Evolutionary conservation across 2,888 invertebrate genomes (phyloP).

Genomic region (Diogma glabrata): DNA sequence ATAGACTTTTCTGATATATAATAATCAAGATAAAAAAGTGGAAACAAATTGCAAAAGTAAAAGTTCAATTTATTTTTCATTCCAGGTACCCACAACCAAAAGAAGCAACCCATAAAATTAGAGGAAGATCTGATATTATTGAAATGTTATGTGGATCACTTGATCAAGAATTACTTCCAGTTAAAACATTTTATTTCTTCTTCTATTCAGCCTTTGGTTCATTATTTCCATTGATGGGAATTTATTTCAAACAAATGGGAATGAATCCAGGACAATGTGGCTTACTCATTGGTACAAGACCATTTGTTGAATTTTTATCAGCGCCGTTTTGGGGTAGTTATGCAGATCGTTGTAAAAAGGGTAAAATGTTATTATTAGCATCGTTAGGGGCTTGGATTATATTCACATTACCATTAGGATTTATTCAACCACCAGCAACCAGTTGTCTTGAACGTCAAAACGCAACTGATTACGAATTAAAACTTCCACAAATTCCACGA

Average conservation of each 20-base stretch:
- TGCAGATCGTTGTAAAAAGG: conserved; percentile 82
- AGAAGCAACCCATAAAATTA: conserved; percentile 81
- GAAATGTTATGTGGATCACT: conserved; percentile 74
- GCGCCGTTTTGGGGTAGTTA: conserved; percentile 97
- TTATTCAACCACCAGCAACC: conserved; percentile 87
- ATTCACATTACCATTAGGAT: conserved; percentile 91
- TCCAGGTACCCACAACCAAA: conserved; percentile 71
- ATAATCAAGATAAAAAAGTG: too few species aligned
- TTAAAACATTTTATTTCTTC: conserved; percentile 98
- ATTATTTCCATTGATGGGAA: conserved; percentile 94
- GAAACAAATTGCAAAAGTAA: too few species aligned
- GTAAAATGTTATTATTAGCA: conserved; percentile 75
- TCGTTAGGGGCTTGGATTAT: conserved; percentile 92
- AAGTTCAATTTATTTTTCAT: too few species aligned
- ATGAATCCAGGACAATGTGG: conserved; percentile 97
- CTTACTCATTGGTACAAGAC: conserved; percentile 85
- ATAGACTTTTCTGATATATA: too few species aligned
- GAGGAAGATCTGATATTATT: conserved; percentile 72
- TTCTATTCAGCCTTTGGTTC: conserved; percentile 99
- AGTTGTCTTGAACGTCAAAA: conserved; percentile 64
- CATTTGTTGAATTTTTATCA: conserved; percentile 93
- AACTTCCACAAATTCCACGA: conserved; percentile 41
- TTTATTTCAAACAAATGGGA: conserved; percentile 99
- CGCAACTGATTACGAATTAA: conserved; percentile 50
- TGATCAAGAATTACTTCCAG: conserved; percentile 84